Conservation (phyloP, 2,797 vertebrate genomes). For the Premnoplex brunnescens region DNA sequence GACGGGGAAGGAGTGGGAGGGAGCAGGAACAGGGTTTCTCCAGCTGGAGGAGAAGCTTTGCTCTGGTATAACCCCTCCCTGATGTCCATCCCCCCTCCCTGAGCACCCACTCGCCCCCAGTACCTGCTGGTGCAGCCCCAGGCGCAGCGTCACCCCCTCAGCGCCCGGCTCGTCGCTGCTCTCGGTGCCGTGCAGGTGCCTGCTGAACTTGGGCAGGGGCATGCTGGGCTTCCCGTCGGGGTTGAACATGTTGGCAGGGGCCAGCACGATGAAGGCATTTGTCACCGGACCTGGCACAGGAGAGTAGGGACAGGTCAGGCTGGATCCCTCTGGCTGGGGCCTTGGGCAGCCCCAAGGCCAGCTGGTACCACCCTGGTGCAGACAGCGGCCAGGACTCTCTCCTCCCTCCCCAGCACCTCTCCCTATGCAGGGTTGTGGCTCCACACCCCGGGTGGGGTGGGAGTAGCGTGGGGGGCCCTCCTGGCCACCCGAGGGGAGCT, state of each 20-base stretch:
- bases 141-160: constrained; percentile 82
- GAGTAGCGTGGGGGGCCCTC: neutral
- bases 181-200: constrained; percentile 84
- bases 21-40: neutral
- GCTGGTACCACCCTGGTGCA: fast-evolving
- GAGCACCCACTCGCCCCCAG: fast-evolving
- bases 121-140: constrained; percentile 85
- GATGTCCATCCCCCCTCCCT: fast-evolving
- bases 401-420: neutral
- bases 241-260: constrained; percentile 88
- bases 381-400: neutral
- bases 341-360: fast-evolving
- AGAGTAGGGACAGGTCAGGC: neutral
- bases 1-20: neutral
- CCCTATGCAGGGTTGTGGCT: neutral
- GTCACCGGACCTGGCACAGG: constrained; percentile 78
- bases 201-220: constrained; percentile 88
- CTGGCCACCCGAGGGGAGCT: neutral
- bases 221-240: constrained; percentile 86
- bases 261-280: constrained; percentile 81
- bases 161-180: constrained; percentile 75
- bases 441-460: neutral
- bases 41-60: neutral
- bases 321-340: neutral
- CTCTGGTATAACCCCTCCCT: fast-evolving